Percentiles rank a stretch among this genome's conserved stretches.
Conservation (phyloP, 2,888 invertebrate genomes). For the Endotricha flammealis region DNA sequence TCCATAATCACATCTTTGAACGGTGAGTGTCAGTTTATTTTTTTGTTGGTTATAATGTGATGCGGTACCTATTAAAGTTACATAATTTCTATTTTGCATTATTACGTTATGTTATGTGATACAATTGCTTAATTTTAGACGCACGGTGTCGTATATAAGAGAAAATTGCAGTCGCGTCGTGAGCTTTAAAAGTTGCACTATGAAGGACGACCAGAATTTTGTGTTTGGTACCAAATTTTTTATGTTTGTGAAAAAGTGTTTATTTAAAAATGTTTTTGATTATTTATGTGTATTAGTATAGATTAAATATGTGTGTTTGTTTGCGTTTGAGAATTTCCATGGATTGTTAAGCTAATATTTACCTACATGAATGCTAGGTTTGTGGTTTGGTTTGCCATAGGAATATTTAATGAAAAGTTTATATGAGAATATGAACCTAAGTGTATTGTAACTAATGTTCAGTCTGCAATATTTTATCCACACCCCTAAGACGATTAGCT, state of each 20-base stretch:
- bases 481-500: too few relatives aligned
- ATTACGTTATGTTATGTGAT: conserved; percentile 53
- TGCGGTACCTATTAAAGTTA: conserved; percentile 45
- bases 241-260: conserved; percentile 10
- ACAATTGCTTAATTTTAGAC: conserved; percentile 70
- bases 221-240: conserved; percentile 39
- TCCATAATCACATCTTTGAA: conserved; percentile 58
- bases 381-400: too few relatives aligned
- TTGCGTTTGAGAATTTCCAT: too few relatives aligned
- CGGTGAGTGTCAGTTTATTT: conserved; percentile 37
- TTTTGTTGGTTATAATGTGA: conserved; percentile 17
- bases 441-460: too few relatives aligned
- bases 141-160: conserved; percentile 45
- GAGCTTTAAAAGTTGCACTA: conserved; percentile 26
- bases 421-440: too few relatives aligned
- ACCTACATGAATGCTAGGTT: too few relatives aligned
- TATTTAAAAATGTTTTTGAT: too few relatives aligned
- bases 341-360: too few relatives aligned
- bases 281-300: too few relatives aligned
- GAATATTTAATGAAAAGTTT: too few relatives aligned
- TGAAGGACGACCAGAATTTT: conserved; percentile 37
- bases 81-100: conserved; percentile 59
- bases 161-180: conserved; percentile 35
- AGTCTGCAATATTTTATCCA: too few relatives aligned
- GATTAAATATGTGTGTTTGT: too few relatives aligned